phyloP scores from a whole-genome alignment of 2,113 vertebrate genomes.

The Lycocorax pyrrhopterus region DNA sequence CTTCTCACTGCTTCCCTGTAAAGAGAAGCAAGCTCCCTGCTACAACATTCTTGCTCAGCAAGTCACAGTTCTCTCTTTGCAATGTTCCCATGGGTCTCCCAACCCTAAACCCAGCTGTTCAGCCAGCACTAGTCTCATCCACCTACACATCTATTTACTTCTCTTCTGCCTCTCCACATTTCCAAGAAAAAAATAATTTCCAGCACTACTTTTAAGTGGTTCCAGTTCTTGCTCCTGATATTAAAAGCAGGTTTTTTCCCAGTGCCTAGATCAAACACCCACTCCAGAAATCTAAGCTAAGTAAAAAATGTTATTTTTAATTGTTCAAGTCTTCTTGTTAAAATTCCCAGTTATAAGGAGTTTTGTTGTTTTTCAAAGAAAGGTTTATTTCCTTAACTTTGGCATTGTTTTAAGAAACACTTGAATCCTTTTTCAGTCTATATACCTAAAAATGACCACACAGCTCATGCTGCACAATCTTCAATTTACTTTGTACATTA shows the following conservation, averaged over 20 bases:
- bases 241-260: neutral
- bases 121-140: neutral
- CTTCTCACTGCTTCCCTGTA: neutral
- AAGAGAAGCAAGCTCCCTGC: neutral
- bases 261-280: neutral
- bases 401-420: neutral
- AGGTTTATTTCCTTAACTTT: neutral
- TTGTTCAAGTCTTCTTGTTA: neutral
- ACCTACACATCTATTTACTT: neutral
- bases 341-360: fast-evolving
- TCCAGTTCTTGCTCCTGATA: neutral
- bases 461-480: neutral
- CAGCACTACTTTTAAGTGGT: neutral
- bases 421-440: neutral
- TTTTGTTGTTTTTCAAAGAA: neutral
- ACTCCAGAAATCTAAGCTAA: neutral
- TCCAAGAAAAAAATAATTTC: neutral
- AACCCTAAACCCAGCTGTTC: neutral
- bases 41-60: neutral
- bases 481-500: neutral
- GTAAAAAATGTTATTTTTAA: neutral
- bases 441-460: neutral
- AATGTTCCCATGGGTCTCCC: neutral
- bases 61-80: neutral
- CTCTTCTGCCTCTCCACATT: neutral